These are phyloP conservation scores for Abscondita cerata DNA, from an alignment of 2,888 invertebrate species.

Conservation along the genomic window DNA sequence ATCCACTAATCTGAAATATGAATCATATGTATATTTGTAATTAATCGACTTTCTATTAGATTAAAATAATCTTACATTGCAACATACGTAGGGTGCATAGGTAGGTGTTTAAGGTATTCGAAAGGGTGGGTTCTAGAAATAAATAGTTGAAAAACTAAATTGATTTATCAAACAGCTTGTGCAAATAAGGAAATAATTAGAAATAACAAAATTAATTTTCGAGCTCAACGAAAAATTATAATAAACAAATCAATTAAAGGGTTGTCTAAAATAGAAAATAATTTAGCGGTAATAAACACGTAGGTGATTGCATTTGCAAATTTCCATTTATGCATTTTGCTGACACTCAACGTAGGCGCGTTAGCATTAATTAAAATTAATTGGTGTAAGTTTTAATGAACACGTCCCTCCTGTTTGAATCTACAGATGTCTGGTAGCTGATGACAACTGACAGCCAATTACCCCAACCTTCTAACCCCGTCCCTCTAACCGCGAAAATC, in stretches of 20 bases:
- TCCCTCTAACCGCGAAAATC: slow-evolving; percentile 34
- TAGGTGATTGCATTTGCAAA: slow-evolving; percentile 30
- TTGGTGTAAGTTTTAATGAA: slow-evolving; percentile 58
- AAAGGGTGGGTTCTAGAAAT: too few species aligned
- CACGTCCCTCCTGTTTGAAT: slow-evolving; percentile 46
- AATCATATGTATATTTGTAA: too few species aligned
- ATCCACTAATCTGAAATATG: too few species aligned
- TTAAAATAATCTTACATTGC: too few species aligned
- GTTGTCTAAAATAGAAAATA: slow-evolving; percentile 16
- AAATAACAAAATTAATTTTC: slow-evolving; percentile 4
- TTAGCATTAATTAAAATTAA: slow-evolving; percentile 56
- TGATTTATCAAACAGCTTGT: too few species aligned
- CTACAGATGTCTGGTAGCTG: slow-evolving; percentile 42
- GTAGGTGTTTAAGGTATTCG: too few species aligned
- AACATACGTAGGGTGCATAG: too few species aligned
- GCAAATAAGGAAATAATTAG: not conserved
- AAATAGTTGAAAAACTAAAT: too few species aligned
- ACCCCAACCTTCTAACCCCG: slow-evolving; percentile 42
- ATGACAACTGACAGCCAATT: slow-evolving; percentile 56
- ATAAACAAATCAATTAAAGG: slow-evolving; percentile 21
- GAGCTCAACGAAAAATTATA: not conserved
- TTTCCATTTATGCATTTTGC: slow-evolving; percentile 35
- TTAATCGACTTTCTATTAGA: too few species aligned
- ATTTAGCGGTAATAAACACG: slow-evolving; percentile 21
- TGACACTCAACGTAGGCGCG: slow-evolving; percentile 31